Evolutionary conservation across 2,888 invertebrate species (phyloP).

Genomic region (Operophtera brumata): DNA sequence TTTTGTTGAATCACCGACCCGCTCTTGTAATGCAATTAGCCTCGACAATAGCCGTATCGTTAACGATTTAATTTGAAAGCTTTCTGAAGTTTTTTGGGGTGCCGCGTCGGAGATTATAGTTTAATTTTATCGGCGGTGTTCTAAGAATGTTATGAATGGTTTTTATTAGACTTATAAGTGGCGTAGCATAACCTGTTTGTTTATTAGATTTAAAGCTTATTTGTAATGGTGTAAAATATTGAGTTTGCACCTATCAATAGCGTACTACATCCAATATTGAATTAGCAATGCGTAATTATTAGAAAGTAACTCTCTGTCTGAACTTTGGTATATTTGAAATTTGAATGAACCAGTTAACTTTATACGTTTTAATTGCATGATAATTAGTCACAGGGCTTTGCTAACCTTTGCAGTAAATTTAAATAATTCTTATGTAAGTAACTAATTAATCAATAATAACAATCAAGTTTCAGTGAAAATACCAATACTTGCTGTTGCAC

Average conservation of each 20-base stretch:
- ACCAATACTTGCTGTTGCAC: no score
- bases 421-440: no score
- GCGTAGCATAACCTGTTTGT: not conserved
- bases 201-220: not conserved
- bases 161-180: conserved; percentile 17
- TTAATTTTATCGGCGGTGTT: conserved; percentile 30
- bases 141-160: conserved; percentile 21
- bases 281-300: no score
- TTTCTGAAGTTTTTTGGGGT: conserved; percentile 42
- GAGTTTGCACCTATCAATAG: no score
- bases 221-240: no score
- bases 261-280: no score
- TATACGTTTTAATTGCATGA: not conserved
- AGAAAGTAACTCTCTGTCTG: no score
- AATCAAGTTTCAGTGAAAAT: no score
- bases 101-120: conserved; percentile 36
- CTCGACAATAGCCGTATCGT: conserved; percentile 71
- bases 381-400: no score
- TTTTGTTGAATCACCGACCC: conserved; percentile 67
- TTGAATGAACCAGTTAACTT: conserved; percentile 7
- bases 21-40: conserved; percentile 80
- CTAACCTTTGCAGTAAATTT: no score
- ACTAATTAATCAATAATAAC: no score
- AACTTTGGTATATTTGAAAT: no score
- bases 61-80: conserved; percentile 75